Conservation (phyloP, 2,797 vertebrate genomes). For the Peromyscus melanophrys region DNA sequence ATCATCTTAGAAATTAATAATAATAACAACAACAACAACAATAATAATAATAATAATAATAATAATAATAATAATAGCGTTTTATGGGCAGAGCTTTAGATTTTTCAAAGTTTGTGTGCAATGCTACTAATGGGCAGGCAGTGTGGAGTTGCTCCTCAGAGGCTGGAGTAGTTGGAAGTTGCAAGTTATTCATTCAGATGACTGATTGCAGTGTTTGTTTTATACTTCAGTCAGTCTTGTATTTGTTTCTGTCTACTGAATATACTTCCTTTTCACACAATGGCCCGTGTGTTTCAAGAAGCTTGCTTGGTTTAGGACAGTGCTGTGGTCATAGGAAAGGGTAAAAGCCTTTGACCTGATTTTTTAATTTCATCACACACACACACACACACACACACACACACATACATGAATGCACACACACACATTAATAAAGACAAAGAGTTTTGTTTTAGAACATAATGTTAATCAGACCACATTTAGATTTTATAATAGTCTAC, state of each 20-base stretch:
- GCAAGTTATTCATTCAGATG: too few relatives aligned
- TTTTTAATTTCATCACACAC: background rate
- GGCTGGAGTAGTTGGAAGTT: background rate
- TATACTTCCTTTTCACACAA: background rate
- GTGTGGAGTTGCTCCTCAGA: background rate
- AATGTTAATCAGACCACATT: background rate
- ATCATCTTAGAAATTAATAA: background rate
- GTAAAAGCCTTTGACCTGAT: background rate
- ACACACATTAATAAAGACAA: background rate
- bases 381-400: background rate
- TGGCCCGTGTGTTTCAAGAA: background rate
- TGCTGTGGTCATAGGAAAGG: background rate
- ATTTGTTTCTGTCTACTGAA: background rate
- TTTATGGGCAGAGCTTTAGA: background rate
- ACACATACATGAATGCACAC: background rate
- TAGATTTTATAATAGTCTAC: background rate
- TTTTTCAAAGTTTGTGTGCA: background rate
- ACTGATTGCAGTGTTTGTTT: background rate
- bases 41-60: too few relatives aligned
- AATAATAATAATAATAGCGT: too few relatives aligned
- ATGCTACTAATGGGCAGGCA: background rate
- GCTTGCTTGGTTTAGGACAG: background rate
- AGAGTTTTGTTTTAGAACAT: background rate
- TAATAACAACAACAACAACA: too few relatives aligned
- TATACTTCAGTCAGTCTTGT: background rate